Evolutionary conservation across 2,888 invertebrate species (phyloP).

Genomic region (Panzeria rudis): DNA sequence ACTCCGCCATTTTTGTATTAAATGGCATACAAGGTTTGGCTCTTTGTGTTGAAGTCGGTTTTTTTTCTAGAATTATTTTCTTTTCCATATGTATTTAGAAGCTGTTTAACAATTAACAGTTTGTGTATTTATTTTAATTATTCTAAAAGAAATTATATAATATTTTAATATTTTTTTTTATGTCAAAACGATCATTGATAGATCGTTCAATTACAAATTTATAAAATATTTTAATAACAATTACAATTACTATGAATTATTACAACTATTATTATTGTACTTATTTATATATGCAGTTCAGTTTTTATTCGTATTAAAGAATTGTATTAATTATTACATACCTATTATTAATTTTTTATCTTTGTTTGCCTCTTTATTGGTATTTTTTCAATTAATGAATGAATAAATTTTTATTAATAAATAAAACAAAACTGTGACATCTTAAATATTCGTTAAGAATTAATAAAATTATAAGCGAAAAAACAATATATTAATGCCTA

Average conservation of each 20-base stretch:
- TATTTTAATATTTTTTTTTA: conserved; percentile 15
- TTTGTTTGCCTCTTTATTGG: conserved; percentile 26
- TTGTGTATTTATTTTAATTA: conserved; percentile 23
- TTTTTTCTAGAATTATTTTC: too few relatives aligned
- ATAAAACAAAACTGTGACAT: conserved; percentile 60
- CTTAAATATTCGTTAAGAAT: conserved; percentile 56
- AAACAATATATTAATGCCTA: conserved; percentile 44
- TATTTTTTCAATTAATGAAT: conserved; percentile 8
- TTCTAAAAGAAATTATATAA: neutral
- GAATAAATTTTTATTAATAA: conserved; percentile 2
- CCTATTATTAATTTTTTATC: conserved; percentile 11
- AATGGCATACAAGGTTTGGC: too few relatives aligned
- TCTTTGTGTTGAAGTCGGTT: too few relatives aligned
- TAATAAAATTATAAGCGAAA: conserved; percentile 47
- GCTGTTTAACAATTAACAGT: neutral
- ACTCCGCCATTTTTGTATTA: too few relatives aligned
- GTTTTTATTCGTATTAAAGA: conserved; percentile 51
- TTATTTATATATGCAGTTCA: conserved; percentile 36
- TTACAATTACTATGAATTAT: conserved; percentile 35
- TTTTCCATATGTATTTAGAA: too few relatives aligned
- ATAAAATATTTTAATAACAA: conserved; percentile 15
- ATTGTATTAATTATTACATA: conserved; percentile 50
- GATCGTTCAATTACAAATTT: conserved; percentile 29
- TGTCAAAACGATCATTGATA: conserved; percentile 8
- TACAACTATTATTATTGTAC: conserved; percentile 56